These are phyloP conservation scores for Lasioglossum albipes DNA, from an alignment of 1,140 invertebrate species.

Conservation along the genomic window DNA sequence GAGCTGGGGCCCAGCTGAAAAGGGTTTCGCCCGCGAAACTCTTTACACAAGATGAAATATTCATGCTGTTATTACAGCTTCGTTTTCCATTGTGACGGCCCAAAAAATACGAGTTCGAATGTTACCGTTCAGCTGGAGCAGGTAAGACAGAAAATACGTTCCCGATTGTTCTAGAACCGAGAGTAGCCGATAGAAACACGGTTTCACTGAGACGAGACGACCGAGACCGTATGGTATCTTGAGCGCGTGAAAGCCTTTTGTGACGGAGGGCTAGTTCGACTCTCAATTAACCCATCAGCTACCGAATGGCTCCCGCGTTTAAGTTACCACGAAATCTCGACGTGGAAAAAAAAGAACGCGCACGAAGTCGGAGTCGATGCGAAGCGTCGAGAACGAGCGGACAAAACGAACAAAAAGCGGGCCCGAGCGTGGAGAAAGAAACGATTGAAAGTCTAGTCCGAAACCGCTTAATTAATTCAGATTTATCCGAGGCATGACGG, in stretches of 20 bases:
- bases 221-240: neutral
- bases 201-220: too few species aligned
- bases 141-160: conserved; percentile 1
- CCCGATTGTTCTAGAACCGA: neutral
- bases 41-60: conserved; percentile 63
- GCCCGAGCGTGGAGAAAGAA: conserved; percentile 27
- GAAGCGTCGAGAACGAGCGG: conserved; percentile 12
- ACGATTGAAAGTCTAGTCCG: conserved; percentile 63
- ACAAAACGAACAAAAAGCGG: conserved; percentile 6
- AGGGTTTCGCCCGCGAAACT: conserved; percentile 16
- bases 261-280: conserved; percentile 71
- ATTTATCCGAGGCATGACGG: conserved; percentile 78
- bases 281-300: conserved; percentile 79
- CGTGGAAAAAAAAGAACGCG: conserved; percentile 44
- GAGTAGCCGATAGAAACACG: neutral
- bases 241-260: conserved; percentile 67
- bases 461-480: conserved; percentile 79
- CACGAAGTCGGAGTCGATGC: conserved; percentile 46
- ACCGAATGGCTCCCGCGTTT: conserved; percentile 75
- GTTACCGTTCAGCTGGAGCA: neutral
- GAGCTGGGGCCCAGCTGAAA: conserved; percentile 22
- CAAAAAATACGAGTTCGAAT: neutral
- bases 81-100: neutral
- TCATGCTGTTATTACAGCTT: conserved; percentile 70
- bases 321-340: conserved; percentile 69